Evolutionary conservation across 1,140 invertebrate genomes (phyloP), one percentile per base, ranked within the genome.

Genomic region (Scaptomyza pallida): DNA sequence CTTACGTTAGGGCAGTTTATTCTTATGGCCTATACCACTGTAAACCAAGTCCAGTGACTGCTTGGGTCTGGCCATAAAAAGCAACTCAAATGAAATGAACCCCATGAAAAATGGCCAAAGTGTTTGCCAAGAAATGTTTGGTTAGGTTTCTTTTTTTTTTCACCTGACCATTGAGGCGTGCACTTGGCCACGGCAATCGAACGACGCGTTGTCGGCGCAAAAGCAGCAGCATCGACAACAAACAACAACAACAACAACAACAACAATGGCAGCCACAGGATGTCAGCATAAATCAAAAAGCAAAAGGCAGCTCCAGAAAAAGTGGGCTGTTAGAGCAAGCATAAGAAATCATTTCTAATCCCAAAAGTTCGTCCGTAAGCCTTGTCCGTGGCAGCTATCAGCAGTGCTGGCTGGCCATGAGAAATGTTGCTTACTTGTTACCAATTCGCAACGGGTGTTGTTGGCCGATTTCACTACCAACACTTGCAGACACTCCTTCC

Each of bases 211-310:
- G 57, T 50, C 35, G 26, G 8, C 26, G 33, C 55, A 47, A 52
- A 40, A 80, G 59, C 48, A 60, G 51, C 67, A 47, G 40, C 19
- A 69, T 19, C 47, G n/a, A n/a, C n/a, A n/a, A n/a, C n/a, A 26
- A 47, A 60, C 19, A 26, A 17, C 44, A 59, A n/a, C 3, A 15
- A 23, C 13, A 26, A 37, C 6, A 30, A 45, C 12, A 40, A 9
- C 19, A 35, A 51, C 40, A 57, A 61, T 17, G 63, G 19, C 55
- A 63, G 70, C 80, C 65, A 85, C 75, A 81, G 86, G 71, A 78
- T 86, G 85, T 89, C 86, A 89, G 89, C 85, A 89, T 89, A 89
- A 89, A 89, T 89, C 85, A 89, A 89, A 89, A 77, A 67, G 64
- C 76, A 73, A 67, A n/a, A 69, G 65, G 72, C 72, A 72, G 33